These are phyloP conservation scores for Dastarcus helophoroides DNA, from an alignment of 2,888 invertebrate species.

Conservation along the genomic window DNA sequence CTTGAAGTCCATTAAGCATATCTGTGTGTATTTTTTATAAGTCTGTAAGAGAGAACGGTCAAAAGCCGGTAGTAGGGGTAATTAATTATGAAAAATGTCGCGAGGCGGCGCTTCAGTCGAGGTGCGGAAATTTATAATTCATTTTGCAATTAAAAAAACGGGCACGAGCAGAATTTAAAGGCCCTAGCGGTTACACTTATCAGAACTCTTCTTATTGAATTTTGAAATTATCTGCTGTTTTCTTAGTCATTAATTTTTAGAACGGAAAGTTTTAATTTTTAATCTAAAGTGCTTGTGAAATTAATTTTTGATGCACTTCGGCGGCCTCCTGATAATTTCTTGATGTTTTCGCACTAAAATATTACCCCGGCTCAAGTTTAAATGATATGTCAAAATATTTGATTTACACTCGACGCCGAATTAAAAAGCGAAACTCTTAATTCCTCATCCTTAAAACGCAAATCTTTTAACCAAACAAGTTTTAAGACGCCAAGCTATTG, in stretches of 20 bases:
- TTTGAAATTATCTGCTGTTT: conserved; percentile 37
- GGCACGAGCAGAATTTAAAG: conserved; percentile 18
- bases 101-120: conserved; percentile 19
- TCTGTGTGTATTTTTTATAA: conserved; percentile 8
- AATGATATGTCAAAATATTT: background rate
- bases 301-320: conserved; percentile 32
- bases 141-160: conserved; percentile 29
- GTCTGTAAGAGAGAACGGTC: conserved; percentile 2
- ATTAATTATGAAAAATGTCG: conserved; percentile 29
- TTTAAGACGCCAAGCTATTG: too few relatives aligned
- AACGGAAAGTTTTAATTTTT: conserved; percentile 36
- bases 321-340: conserved; percentile 12
- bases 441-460: too few relatives aligned
- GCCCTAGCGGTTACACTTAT: conserved; percentile 18
- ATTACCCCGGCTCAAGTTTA: background rate
- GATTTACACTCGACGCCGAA: too few relatives aligned
- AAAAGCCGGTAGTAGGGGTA: conserved; percentile 16
- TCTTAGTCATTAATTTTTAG: conserved; percentile 37
- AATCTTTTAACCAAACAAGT: too few relatives aligned
- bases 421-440: too few relatives aligned
- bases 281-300: conserved; percentile 31
- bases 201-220: conserved; percentile 32
- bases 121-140: conserved; percentile 29
- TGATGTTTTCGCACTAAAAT: conserved; percentile 3
- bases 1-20: conserved; percentile 12